Percentiles rank a stretch among this genome's conserved stretches.
Conservation (phyloP, 2,113 vertebrate genomes). For the Actinemys pallida region DNA sequence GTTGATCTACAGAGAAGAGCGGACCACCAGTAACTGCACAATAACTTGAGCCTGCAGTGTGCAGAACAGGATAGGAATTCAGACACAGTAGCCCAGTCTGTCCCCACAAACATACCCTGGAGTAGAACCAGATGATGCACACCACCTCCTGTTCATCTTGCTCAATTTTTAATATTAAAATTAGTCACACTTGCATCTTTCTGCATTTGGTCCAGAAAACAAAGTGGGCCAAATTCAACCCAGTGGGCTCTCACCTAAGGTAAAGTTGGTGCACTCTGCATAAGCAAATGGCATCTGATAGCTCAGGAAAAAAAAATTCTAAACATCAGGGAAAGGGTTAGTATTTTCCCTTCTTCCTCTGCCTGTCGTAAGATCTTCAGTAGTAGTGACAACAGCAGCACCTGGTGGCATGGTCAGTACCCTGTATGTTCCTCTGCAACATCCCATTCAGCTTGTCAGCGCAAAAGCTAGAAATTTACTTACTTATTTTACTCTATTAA, state of each 20-base stretch:
- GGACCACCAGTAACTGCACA: neutral
- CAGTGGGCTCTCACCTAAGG: slow-evolving; percentile 10
- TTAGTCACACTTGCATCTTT: accelerated
- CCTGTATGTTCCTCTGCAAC: slow-evolving; percentile 32
- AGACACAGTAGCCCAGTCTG: neutral
- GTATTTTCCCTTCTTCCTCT: slow-evolving; percentile 49
- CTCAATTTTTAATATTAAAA: accelerated
- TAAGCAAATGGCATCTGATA: slow-evolving; percentile 34
- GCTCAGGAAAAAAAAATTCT: neutral
- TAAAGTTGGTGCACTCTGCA: neutral
- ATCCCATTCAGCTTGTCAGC: slow-evolving; percentile 19
- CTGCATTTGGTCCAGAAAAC: neutral
- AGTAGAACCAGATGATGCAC: neutral
- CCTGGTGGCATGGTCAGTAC: slow-evolving; percentile 77
- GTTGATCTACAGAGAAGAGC: neutral
- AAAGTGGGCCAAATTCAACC: neutral
- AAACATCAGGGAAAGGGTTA: slow-evolving; percentile 44
- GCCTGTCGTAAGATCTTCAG: slow-evolving; percentile 8
- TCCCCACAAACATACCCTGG: accelerated
- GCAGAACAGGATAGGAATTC: neutral
- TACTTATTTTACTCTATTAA: accelerated
- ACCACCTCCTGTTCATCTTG: accelerated
- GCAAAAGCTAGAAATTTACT: neutral
- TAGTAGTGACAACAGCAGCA: slow-evolving; percentile 79
- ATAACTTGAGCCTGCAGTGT: neutral